A percentile compares a stretch with the other conserved stretches of the same genome.
Conservation (phyloP, 2,797 vertebrate species). For the Eremophila alpestris region DNA sequence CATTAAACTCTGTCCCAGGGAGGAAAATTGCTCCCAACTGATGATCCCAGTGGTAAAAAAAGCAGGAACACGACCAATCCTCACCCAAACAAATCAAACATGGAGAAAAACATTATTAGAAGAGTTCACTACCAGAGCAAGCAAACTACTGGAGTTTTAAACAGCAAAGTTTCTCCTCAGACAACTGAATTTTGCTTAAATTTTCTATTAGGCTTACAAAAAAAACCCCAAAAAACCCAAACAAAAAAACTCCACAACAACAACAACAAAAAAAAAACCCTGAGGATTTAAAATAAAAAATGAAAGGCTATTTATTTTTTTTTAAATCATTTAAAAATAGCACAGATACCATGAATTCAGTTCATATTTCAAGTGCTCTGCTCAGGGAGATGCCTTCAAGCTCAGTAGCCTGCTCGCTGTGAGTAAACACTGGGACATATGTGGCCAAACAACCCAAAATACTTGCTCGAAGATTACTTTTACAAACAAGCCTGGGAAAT, state of each 20-base stretch:
- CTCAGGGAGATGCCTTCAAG: neutral
- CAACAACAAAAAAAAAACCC: neutral
- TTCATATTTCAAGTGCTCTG: neutral
- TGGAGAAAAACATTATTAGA: neutral
- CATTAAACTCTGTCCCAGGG: neutral
- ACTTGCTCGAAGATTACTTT: neutral
- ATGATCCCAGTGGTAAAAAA: neutral
- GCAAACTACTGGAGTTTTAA: neutral
- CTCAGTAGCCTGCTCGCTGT: neutral
- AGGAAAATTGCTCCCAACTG: neutral
- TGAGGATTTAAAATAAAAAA: neutral
- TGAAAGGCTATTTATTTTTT: neutral
- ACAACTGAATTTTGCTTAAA: neutral
- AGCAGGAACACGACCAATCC: neutral
- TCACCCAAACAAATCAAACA: neutral
- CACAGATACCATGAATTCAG: neutral
- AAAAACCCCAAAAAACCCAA: neutral
- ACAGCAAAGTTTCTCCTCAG: neutral
- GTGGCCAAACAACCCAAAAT: conserved; percentile 5
- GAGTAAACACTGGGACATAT: neutral
- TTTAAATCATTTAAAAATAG: neutral
- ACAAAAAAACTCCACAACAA: no score
- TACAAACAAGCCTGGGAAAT: conserved; percentile 17
- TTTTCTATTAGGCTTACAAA: neutral
- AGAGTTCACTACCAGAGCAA: neutral